Evolutionary conservation across 2,888 invertebrate genomes (phyloP).

Genomic region (Erebia palarica): DNA sequence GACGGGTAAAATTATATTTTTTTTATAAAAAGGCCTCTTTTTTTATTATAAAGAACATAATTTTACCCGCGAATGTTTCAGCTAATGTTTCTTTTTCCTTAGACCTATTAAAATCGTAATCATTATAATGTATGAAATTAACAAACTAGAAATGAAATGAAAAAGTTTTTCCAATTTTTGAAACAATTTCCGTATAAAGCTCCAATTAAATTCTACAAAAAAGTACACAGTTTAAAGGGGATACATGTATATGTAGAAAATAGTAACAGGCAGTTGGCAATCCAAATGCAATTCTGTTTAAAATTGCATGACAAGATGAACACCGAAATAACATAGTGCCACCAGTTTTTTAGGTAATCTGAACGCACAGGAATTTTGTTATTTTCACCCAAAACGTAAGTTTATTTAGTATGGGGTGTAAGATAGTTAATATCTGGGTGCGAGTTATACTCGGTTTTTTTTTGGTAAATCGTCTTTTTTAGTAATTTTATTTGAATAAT

Average conservation of each 20-base stretch:
- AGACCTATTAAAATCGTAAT: too few species aligned
- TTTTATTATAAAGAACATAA: too few species aligned
- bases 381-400: conserved; percentile 1
- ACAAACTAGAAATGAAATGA: background rate
- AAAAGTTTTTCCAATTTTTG: conserved; percentile 1
- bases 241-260: conserved; percentile 12
- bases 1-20: too few species aligned
- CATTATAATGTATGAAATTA: too few species aligned
- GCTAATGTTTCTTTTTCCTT: too few species aligned
- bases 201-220: conserved; percentile 22
- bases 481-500: too few species aligned
- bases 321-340: conserved; percentile 22
- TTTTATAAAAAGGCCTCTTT: too few species aligned
- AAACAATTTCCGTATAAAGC: conserved; percentile 14
- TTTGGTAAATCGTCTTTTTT: too few species aligned
- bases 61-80: too few species aligned
- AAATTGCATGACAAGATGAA: conserved; percentile 25
- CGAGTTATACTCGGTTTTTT: too few species aligned
- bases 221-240: conserved; percentile 13
- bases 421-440: too few species aligned
- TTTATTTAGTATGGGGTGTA: background rate
- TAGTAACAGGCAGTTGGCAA: conserved; percentile 22
- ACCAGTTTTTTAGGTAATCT: conserved; percentile 20
- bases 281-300: conserved; percentile 26
- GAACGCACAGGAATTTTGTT: conserved; percentile 9